Base-by-base conservation (phyloP, 1,140 invertebrate genomes). In the Pseudomyrmex cubaensis region DNA sequence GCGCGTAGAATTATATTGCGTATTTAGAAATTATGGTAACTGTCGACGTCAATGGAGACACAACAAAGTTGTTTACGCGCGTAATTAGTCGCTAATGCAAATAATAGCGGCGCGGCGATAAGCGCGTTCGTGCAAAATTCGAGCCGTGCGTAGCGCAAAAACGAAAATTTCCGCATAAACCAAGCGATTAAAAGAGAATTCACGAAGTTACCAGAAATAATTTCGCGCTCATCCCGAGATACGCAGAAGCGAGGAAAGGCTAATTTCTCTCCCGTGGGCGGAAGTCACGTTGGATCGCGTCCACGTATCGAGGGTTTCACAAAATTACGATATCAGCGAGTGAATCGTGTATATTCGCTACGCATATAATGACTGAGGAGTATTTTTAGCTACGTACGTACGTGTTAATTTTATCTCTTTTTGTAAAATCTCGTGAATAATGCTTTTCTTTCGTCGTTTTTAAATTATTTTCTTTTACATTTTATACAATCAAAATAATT, bases 121-220 rank as follows among this genome's bases (percentile, higher is more conserved):
- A 12, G n/a, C 57, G 57, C 52, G 25, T 17, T 46, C 46, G 12
- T 13, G 70, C 52, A n/a, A 2, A 44, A 73, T 35, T 57, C 22
- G 48, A 20, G 17, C 12, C 44, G 17, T 35, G 48, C 35, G 35
- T 35, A 35, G 35, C 35, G 35, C 35, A 1, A 35, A 70, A 70
- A 35, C 50, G 13, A 5, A 2, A 35, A 35, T 13, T 15, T 15
- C 13, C 1, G 48, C n/a, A 57, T 72, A 25, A 15, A 54, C 22
- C 1, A 57, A 50, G 54, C 25, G 15, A 57, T 73, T 13, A 44
- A 59, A 13, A 73, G 25, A 35, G 22, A 4, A 80, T 80, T 80
- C 48, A 61, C 76, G 66, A 80, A 35, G 48, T 80, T 20, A 72
- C 66, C 76, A 54, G 59, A 35, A 70, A 72, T 80, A 77, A 74